These are phyloP conservation scores for Tragelaphus buxtoni DNA, from an alignment of 2,113 vertebrate genomes.

Conservation along the genomic window DNA sequence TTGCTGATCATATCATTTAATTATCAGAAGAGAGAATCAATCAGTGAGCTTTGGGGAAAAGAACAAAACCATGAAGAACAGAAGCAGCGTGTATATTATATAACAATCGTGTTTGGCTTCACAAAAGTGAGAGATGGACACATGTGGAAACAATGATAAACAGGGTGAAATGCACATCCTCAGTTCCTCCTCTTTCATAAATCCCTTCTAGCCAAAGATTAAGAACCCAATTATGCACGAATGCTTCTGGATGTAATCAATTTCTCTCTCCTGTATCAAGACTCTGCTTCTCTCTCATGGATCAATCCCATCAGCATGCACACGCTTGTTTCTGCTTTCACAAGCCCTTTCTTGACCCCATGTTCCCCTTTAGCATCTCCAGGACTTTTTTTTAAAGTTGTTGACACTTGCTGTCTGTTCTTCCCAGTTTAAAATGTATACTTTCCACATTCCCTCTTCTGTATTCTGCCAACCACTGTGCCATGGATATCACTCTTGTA, in stretches of 20 bases:
- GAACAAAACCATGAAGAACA: slow-evolving; percentile 10
- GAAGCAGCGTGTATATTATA: neutral
- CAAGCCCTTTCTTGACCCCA: neutral
- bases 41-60: neutral
- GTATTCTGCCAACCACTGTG: neutral
- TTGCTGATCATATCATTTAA: slow-evolving; percentile 34
- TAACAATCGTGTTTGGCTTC: neutral
- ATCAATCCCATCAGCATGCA: slow-evolving; percentile 33
- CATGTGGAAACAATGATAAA: neutral
- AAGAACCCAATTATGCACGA: neutral
- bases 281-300: neutral
- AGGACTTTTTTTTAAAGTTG: neutral
- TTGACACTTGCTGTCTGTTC: neutral
- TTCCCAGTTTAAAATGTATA: neutral
- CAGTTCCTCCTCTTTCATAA: neutral
- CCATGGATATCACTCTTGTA: neutral
- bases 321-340: neutral
- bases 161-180: neutral
- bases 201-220: neutral
- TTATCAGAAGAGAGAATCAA: slow-evolving; percentile 34
- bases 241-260: slow-evolving; percentile 13
- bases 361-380: neutral
- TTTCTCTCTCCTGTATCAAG: neutral
- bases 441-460: neutral
- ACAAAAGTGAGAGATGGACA: neutral